These are phyloP conservation scores for Drosophila affinis DNA, from an alignment of 2,888 invertebrate species.

Conservation along the genomic window DNA sequence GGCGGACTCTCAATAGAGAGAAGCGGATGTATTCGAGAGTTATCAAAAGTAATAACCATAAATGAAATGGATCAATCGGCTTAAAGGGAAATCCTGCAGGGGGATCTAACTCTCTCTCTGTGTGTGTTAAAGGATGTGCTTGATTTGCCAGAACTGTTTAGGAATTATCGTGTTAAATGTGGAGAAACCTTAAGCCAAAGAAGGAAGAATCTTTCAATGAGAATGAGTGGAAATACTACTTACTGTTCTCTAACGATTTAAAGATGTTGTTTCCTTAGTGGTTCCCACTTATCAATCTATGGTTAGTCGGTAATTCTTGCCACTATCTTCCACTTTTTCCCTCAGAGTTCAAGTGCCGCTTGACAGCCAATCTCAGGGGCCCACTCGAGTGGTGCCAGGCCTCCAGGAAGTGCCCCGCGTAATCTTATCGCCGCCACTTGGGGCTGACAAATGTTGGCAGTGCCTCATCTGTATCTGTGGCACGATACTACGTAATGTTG, in stretches of 20 bases:
- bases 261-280: no score
- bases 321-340: no score
- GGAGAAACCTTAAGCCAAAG: not conserved
- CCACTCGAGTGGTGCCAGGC: slow-evolving; percentile 11
- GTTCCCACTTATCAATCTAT: no score
- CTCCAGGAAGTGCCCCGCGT: slow-evolving; percentile 56
- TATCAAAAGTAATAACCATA: slow-evolving; percentile 1
- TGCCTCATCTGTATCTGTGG: slow-evolving; percentile 54
- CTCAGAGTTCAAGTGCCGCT: not conserved
- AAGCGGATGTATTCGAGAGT: not conserved
- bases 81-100: not conserved
- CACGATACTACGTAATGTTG: not conserved
- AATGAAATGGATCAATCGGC: slow-evolving; percentile 13
- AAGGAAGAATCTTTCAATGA: not conserved
- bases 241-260: not conserved
- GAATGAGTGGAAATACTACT: not conserved
- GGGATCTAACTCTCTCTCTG: not conserved
- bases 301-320: no score
- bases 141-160: not conserved
- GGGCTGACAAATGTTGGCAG: slow-evolving; percentile 70
- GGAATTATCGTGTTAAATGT: not conserved
- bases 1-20: not conserved
- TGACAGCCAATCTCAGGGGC: slow-evolving; percentile 21
- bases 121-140: not conserved
- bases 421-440: slow-evolving; percentile 71